Conservation (phyloP, 2,113 vertebrate genomes). For the Athene cunicularia region DNA sequence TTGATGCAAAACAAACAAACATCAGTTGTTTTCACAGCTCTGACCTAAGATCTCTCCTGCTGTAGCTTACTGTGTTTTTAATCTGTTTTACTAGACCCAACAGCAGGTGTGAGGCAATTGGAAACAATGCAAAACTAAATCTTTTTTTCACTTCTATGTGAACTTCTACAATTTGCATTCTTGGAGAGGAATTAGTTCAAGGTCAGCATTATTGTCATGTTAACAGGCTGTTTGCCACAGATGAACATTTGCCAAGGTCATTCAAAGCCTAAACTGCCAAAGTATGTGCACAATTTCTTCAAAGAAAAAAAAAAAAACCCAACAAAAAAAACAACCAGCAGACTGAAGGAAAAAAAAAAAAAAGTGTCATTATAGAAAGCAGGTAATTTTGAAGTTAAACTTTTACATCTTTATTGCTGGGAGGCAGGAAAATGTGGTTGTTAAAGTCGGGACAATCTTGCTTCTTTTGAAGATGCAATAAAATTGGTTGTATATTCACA, state of each 20-base stretch:
- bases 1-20: constrained; percentile 65
- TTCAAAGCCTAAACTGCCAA: neutral
- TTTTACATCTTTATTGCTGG: neutral
- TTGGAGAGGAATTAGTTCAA: constrained; percentile 28
- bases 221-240: neutral
- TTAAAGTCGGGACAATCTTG: neutral
- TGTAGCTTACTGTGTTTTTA: constrained; percentile 52
- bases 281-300: neutral
- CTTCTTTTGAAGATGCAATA: neutral
- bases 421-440: neutral
- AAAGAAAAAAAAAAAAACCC: neutral
- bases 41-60: constrained; percentile 61
- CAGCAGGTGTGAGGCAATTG: constrained; percentile 63
- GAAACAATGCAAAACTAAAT: constrained; percentile 49
- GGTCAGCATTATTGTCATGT: constrained; percentile 15
- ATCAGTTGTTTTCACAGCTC: constrained; percentile 63
- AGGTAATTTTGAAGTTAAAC: neutral
- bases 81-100: neutral
- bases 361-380: neutral
- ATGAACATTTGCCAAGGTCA: constrained; percentile 31
- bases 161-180: constrained; percentile 26
- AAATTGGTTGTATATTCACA: neutral
- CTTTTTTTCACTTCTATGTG: neutral
- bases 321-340: neutral
- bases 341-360: neutral